A percentile compares a stretch with the other conserved stretches of the same genome.
Conservation (phyloP, 2,113 vertebrate genomes). For the Rallus limicola region DNA sequence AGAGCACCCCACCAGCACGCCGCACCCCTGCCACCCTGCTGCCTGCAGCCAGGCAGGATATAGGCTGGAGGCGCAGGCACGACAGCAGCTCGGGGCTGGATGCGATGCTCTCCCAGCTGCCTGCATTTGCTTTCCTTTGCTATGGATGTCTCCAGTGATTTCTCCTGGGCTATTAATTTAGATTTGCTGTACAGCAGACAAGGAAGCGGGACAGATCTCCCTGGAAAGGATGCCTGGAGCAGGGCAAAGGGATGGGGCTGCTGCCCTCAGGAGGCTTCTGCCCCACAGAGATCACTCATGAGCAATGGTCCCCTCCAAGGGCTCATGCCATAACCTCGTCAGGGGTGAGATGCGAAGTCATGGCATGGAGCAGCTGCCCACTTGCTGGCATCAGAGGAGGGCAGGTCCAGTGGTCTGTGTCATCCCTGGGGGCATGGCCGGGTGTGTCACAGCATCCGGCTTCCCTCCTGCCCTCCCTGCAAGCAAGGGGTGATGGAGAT, state of each 20-base stretch:
- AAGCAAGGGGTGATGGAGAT: background rate
- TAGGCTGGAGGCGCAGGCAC: background rate
- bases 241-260: background rate
- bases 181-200: background rate
- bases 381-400: rapidly evolving
- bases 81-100: background rate
- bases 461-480: background rate
- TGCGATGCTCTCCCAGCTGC: background rate
- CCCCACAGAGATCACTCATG: rapidly evolving
- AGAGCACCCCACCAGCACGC: rapidly evolving
- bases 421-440: rapidly evolving
- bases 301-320: background rate
- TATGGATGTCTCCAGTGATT: background rate
- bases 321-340: background rate
- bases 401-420: background rate
- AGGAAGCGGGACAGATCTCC: background rate
- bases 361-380: background rate
- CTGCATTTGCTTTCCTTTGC: background rate
- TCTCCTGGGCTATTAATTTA: background rate
- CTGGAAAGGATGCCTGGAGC: background rate
- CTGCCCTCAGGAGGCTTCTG: background rate
- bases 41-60: background rate
- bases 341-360: background rate
- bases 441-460: rapidly evolving
- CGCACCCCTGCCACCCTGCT: background rate